Evolutionary conservation across 2,888 invertebrate genomes (phyloP).

Genomic region (Nomada fabriciana): DNA sequence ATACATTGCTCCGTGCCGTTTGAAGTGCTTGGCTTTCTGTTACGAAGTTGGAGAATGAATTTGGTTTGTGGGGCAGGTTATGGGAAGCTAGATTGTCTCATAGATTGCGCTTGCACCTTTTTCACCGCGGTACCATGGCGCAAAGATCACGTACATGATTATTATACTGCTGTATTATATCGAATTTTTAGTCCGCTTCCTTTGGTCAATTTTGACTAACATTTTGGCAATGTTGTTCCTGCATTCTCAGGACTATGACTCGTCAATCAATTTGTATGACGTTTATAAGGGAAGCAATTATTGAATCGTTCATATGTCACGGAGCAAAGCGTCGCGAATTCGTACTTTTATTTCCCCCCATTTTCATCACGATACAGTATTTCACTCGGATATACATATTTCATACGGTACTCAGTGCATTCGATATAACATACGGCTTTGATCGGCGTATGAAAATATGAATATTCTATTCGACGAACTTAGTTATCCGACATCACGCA

Average conservation of each 20-base stretch:
- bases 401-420: background rate
- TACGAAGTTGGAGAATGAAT: background rate
- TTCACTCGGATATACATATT: background rate
- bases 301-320: too few species aligned
- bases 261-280: too few species aligned
- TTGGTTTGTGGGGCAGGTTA: too few species aligned
- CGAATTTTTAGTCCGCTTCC: too few species aligned
- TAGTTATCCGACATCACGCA: background rate
- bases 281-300: too few species aligned
- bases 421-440: slow-evolving; percentile 4
- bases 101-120: too few species aligned
- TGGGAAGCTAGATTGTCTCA: background rate
- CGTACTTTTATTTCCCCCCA: background rate
- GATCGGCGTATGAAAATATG: slow-evolving; percentile 1
- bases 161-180: too few species aligned
- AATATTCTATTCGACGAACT: slow-evolving; percentile 15
- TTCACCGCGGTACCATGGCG: too few species aligned
- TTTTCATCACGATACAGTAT: background rate
- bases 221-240: too few species aligned
- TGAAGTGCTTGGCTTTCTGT: background rate
- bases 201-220: too few species aligned
- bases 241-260: too few species aligned
- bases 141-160: too few species aligned
- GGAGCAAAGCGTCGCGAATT: background rate
- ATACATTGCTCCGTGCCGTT: background rate